A percentile compares a stretch with the other conserved stretches of the same genome.
phyloP scores from a whole-genome alignment of 2,797 vertebrate species.

The Otolemur crassicaudatus region DNA sequence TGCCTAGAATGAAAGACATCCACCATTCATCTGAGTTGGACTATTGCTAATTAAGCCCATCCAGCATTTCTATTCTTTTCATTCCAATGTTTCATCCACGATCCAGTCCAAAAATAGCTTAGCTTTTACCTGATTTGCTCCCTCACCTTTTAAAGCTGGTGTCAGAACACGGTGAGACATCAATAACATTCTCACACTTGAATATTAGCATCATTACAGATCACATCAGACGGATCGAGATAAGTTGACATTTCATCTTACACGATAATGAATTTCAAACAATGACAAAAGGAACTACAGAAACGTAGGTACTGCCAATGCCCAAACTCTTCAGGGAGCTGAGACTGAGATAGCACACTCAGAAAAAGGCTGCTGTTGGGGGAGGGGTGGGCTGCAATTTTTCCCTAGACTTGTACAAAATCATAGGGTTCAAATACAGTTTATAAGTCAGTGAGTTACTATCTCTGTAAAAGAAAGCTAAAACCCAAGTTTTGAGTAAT shows the following conservation, averaged over 20 bases:
- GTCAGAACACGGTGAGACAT: not conserved
- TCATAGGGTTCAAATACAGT: not conserved
- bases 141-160: not conserved
- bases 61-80: not conserved
- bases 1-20: not conserved
- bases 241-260: slow-evolving; percentile 20
- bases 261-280: slow-evolving; percentile 26
- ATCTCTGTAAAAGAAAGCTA: slow-evolving; percentile 38
- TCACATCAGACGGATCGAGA: not conserved
- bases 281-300: not conserved
- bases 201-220: not conserved
- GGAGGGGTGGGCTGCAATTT: not conserved
- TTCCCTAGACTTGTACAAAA: not conserved
- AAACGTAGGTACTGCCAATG: not conserved
- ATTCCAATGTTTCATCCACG: not conserved
- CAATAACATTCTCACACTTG: not conserved
- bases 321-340: not conserved
- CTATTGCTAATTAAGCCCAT: not conserved
- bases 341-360: not conserved
- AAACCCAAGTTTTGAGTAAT: not conserved
- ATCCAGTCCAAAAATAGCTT: not conserved
- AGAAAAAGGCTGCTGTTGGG: slow-evolving; percentile 19
- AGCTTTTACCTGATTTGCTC: slow-evolving; percentile 3
- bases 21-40: not conserved
- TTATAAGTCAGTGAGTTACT: not conserved